A percentile compares a stretch with the other conserved stretches of the same genome.
Conservation (phyloP, 2,797 vertebrate species). For the Danio tinwini region DNA sequence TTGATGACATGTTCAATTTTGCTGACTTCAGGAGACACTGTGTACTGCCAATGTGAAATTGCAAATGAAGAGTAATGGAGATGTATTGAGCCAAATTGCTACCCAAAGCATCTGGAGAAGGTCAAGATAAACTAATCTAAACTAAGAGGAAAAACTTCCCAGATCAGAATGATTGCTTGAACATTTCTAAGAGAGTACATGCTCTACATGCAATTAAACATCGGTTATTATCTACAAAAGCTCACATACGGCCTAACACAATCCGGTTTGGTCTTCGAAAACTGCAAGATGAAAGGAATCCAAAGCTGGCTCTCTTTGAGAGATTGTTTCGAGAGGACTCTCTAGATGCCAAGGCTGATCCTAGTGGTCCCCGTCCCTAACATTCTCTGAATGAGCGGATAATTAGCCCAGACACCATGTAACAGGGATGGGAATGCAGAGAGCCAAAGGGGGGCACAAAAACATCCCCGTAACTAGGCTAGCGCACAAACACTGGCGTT, state of each 20-base stretch:
- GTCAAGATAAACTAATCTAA: neutral
- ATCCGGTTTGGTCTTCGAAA: constrained; percentile 75
- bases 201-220: neutral
- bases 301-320: neutral
- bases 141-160: neutral
- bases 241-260: constrained; percentile 51
- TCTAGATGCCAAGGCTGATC: constrained; percentile 63
- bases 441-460: constrained; percentile 44
- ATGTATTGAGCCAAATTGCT: neutral
- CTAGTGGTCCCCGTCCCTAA: constrained; percentile 46
- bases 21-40: constrained; percentile 8
- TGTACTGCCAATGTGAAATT: neutral
- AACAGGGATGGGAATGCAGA: constrained; percentile 48
- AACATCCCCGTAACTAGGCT: constrained; percentile 45
- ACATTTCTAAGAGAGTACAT: neutral
- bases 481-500: constrained; percentile 55
- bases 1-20: neutral
- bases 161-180: neutral
- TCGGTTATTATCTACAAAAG: neutral
- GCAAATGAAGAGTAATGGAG: constrained; percentile 23
- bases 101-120: constrained; percentile 9
- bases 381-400: constrained; percentile 63
- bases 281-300: constrained; percentile 73
- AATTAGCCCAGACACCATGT: constrained; percentile 55
- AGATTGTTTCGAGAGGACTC: constrained; percentile 53